Evolutionary conservation across 2,888 invertebrate genomes (phyloP), one percentile per base, ranked within the genome.

Genomic region (Neria commutata): DNA sequence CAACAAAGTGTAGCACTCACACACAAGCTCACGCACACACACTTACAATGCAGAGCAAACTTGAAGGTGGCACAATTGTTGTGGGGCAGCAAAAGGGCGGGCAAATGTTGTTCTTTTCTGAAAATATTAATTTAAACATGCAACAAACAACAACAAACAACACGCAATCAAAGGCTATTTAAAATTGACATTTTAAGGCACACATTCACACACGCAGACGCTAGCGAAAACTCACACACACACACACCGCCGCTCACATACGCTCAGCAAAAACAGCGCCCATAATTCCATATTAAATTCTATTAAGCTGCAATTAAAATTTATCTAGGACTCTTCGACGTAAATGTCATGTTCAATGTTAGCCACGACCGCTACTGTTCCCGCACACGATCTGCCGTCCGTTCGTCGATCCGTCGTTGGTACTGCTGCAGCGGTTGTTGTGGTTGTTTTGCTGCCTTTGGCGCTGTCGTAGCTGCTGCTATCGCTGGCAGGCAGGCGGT

Each of bases 51-150:
- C 29, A 37, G 37, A 37, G n/a, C 11, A 6, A 21, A 42, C 17
- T 19, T 21, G 17, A 42, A 42, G 42, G 42, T 42, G 42, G 42
- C 21, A n/a, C n/a, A n/a, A n/a, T n/a, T n/a, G n/a, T n/a, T n/a
- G n/a, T n/a, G n/a, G n/a, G n/a, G n/a, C n/a, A n/a, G 42, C 42
- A 42, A 19, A 42, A 42, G 14, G 21, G n/a, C 37, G 37, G 19
- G 19, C 42, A 42, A 19, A 19, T 21, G 2, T 69, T 71, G 68
- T 73, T 70, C 72, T 73, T 74, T 71, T 74, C 74, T 72, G 74
- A 73, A 72, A 74, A 74, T 72, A 72, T 74, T 72, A 72, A 72
- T 74, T 72, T 73, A 73, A 74, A 73, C 70, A 74, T 72, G 72
- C 72, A 74, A 72, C 63, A 21, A 68, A 66, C 71, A 71, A 74